Evolutionary conservation across 2,888 invertebrate genomes (phyloP).

Genomic region (Tenthredo amoena): DNA sequence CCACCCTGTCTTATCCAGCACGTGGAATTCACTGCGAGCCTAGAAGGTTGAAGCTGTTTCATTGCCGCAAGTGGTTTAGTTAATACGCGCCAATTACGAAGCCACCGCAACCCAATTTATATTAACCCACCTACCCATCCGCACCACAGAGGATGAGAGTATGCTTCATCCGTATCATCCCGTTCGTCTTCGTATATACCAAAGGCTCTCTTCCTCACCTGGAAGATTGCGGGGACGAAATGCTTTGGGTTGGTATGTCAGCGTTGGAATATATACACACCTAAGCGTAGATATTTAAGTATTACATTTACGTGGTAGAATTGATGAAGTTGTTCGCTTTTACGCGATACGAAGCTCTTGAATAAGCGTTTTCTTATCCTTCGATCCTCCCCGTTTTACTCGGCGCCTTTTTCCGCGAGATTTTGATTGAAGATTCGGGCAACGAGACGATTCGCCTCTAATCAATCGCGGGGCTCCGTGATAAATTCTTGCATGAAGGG

Average conservation of each 20-base stretch:
- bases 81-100: slow-evolving; percentile 65
- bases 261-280: neutral
- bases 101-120: slow-evolving; percentile 65
- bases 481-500: neutral
- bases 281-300: neutral
- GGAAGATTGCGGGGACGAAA: slow-evolving; percentile 13
- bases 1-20: slow-evolving; percentile 38
- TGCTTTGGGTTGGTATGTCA: neutral
- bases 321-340: slow-evolving; percentile 32
- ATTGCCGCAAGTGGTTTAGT: slow-evolving; percentile 58
- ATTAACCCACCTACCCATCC: slow-evolving; percentile 55
- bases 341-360: neutral
- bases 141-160: slow-evolving; percentile 17
- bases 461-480: slow-evolving; percentile 32
- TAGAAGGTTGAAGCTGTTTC: slow-evolving; percentile 34
- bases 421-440: slow-evolving; percentile 27
- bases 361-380: slow-evolving; percentile 23
- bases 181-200: slow-evolving; percentile 6
- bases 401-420: slow-evolving; percentile 23
- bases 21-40: slow-evolving; percentile 6
- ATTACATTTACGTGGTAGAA: neutral
- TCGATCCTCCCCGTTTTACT: neutral
- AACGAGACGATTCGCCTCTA: slow-evolving; percentile 40
- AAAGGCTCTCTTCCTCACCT: neutral
- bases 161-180: slow-evolving; percentile 9